Base-by-base conservation (phyloP, 2,888 invertebrate genomes). In the Pomacea canaliculata region DNA sequence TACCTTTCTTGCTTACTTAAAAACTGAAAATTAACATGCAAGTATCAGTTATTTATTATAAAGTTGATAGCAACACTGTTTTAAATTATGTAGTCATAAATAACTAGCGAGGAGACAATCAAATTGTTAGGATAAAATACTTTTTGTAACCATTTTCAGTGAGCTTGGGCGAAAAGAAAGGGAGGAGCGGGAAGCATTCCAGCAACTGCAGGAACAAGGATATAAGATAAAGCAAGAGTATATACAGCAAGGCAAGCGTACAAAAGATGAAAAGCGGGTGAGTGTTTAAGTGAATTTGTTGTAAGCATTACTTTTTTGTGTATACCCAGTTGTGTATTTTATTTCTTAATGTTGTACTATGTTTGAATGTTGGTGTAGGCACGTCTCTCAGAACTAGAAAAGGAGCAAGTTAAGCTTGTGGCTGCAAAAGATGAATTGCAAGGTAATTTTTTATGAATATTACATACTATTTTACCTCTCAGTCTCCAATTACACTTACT, bases 151-250 rank as follows among this genome's bases (percentile, higher is more conserved):
- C 78, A 46, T 71, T 78, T 76, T 9, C 82, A 91, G 91, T 67
- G 96, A 96, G 87, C 91, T 97, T 74, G 92, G 92, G 49, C 85
- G 85, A 69, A 83, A 89, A 48, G 74, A 74, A 63, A 82, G 91
- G 60, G 92, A 91, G 81, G 92, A 92, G 75, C 95, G 95, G 0
- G 94, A 95, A 84, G 93, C 94, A 81, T 91, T 93, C 76, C 94
- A 94, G 0, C 95, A 95, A 85, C 91, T 97, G 16, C 92, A 94
- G 76, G 94, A 94, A 89, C 94, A 95, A 82, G 99, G 99, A 93
- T 85, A 85, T 79, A 82, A 86, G 72, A 80, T 88, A 27, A 88
- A 86, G 74, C 80, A 85, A 37, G 84, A 87, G 37, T 89, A 87
- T 73, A 82, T 83, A 10, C 83, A 87, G 69, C 82, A 97, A 86